A percentile compares a stretch with the other conserved stretches of the same genome.
Evolutionary conservation across 1,140 invertebrate species (phyloP).

Genomic region (Eupristina koningsbergeri): DNA sequence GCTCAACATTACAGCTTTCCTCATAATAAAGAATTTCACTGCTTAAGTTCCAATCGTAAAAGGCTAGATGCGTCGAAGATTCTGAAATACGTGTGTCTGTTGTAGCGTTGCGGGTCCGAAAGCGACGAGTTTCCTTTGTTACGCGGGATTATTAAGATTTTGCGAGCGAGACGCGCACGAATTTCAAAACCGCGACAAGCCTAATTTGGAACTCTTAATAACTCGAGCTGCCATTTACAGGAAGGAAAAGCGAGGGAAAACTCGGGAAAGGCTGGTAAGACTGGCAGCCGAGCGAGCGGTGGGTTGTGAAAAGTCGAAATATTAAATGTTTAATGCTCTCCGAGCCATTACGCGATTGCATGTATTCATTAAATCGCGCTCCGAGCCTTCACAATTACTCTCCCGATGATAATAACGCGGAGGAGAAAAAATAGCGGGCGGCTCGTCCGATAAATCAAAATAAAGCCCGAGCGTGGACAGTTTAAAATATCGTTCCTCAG

Average conservation of each 20-base stretch:
- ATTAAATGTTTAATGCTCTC: neutral
- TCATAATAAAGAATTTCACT: constrained; percentile 8
- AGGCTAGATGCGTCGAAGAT: neutral
- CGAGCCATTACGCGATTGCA: too few species aligned
- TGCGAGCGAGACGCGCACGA: neutral
- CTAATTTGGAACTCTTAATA: neutral
- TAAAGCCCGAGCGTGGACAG: too few species aligned
- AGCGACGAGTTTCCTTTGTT: neutral
- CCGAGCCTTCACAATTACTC: too few species aligned
- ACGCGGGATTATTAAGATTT: neutral
- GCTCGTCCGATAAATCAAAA: too few species aligned
- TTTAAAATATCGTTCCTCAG: neutral
- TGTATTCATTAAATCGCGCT: too few species aligned
- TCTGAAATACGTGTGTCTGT: neutral
- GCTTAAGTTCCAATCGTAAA: constrained; percentile 1
- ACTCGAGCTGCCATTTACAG: neutral
- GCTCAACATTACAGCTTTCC: neutral
- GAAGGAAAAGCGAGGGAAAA: neutral
- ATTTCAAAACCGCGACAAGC: neutral
- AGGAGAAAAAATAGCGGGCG: too few species aligned
- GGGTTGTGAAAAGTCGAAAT: neutral
- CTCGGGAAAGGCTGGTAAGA: too few species aligned
- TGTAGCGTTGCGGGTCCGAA: neutral
- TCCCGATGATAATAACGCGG: neutral
- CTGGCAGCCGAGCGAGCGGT: too few species aligned